These are phyloP conservation scores for Phaonia tiefii DNA, from an alignment of 2,888 invertebrate species.

Conservation along the genomic window DNA sequence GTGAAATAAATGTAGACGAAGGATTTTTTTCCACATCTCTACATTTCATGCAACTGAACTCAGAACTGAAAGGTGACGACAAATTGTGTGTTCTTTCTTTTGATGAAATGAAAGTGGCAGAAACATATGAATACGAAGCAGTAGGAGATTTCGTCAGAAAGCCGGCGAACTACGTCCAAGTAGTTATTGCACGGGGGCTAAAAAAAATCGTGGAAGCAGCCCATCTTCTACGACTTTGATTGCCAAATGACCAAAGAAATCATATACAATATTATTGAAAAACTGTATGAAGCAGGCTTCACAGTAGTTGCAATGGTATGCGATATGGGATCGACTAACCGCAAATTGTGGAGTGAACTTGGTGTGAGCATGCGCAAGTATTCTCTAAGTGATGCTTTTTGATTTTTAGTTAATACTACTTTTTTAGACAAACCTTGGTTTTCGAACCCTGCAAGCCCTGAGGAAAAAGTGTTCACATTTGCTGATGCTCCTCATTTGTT, in stretches of 20 bases:
- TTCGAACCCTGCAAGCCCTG: neutral
- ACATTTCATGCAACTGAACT: too few relatives aligned
- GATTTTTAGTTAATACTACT: too few relatives aligned
- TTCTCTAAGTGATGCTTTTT: too few relatives aligned
- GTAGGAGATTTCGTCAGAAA: conserved; percentile 5
- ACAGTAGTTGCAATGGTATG: conserved; percentile 15
- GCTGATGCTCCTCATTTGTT: too few relatives aligned
- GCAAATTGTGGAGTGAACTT: too few relatives aligned
- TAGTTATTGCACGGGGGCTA: conserved; percentile 50
- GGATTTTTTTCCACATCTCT: too few relatives aligned
- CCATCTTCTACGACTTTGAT: conserved; percentile 38
- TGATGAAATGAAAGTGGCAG: conserved; percentile 47
- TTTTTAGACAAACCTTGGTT: neutral
- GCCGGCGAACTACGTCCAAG: conserved; percentile 48
- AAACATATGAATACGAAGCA: conserved; percentile 50
- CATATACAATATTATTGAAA: neutral
- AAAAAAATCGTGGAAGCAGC: conserved; percentile 48
- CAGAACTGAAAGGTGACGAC: too few relatives aligned
- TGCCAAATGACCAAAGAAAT: conserved; percentile 26
- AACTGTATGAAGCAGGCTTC: conserved; percentile 27
- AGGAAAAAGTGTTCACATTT: neutral
- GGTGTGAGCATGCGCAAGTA: too few relatives aligned
- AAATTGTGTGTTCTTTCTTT: conserved; percentile 50
- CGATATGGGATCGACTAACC: neutral
- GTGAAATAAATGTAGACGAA: neutral